Percentiles rank a stretch among this genome's conserved stretches.
phyloP scores from a whole-genome alignment of 2,797 vertebrate species.

The Chelon auratus region DNA sequence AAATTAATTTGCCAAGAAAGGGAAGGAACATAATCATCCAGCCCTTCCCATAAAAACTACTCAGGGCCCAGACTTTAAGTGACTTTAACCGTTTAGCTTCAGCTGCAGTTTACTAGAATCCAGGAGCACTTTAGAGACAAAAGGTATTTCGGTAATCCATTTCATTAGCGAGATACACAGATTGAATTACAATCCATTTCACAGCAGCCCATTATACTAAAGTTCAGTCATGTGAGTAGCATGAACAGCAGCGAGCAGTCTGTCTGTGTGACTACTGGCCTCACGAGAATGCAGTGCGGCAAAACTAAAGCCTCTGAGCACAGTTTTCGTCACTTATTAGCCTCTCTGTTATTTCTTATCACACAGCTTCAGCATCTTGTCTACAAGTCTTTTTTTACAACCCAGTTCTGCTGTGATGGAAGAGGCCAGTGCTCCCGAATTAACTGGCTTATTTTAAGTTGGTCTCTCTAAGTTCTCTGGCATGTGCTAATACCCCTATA shows the following conservation, averaged over 20 bases:
- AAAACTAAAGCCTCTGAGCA: conserved; percentile 43
- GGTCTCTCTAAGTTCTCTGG: conserved; percentile 1
- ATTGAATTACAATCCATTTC: conserved; percentile 68
- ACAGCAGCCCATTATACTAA: conserved; percentile 66
- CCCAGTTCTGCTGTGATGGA: conserved; percentile 1
- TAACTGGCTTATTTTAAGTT: not conserved
- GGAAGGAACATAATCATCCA: too few species aligned
- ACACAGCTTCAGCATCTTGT: conserved; percentile 1
- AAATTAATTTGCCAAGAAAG: not conserved
- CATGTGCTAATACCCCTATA: conserved; percentile 38
- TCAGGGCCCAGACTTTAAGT: not conserved
- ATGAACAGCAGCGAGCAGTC: conserved; percentile 45
- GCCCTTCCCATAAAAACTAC: not conserved
- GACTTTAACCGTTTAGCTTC: conserved; percentile 2
- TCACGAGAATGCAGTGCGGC: conserved; percentile 23
- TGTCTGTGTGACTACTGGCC: conserved; percentile 48
- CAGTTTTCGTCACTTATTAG: conserved; percentile 28
- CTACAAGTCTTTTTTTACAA: conserved; percentile 1
- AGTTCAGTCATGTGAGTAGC: conserved; percentile 73
- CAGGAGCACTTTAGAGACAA: conserved; percentile 26
- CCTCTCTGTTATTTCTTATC: conserved; percentile 19
- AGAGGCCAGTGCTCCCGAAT: not conserved
- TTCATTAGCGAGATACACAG: conserved; percentile 59
- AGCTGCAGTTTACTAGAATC: not conserved
- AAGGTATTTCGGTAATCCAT: conserved; percentile 63